Base-by-base conservation (phyloP, 2,113 vertebrate species). In the Galemys pyrenaicus region DNA sequence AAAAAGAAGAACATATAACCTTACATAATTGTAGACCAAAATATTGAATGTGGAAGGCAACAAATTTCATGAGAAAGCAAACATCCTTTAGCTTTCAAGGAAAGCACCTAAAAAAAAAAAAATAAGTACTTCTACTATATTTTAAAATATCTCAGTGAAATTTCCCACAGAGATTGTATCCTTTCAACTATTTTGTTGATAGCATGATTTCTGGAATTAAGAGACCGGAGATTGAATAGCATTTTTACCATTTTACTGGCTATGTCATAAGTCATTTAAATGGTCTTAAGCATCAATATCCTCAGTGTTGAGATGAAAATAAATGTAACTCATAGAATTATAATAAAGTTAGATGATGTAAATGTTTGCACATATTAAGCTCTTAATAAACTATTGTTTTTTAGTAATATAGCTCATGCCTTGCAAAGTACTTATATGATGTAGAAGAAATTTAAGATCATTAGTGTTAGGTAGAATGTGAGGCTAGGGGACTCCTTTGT, bases 71-170 rank as follows among this genome's bases (percentile, higher is more conserved):
- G 6, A 78, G 73, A 3, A 74, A 82, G 37, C 8, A 2, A 49
- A 11, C 12, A 49, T 49, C 46, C 46, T 49, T 49, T 49, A 49
- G 46, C 46, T 49, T 49, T 49, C 46, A 49, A 49, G 46, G n/a
- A 64, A 49, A 5, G 81, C 24, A 30, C 22, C 35, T 32, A 56
- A 67, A 79, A 20, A 92, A 56, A 67, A 79, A 20, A 92, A 62
- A 15, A 44, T 75, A 26, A 89, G 41, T 8, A 54, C 79, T 58
- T 91, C 78, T 6, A 32, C 26, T 71, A 51, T 8, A 65, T 68
- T 84, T 92, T 44, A 64, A 87, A 88, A 44, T 32, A 94, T n/a
- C 9, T 83, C 13, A 41, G 73, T 79, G 75, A 94, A 92, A 80
- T 74, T 92, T 73, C 83, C 65, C 54, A n/a, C 78, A 39, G 32